Base-by-base conservation (phyloP, 2,113 vertebrate species). In the Muscicapa adusta region DNA sequence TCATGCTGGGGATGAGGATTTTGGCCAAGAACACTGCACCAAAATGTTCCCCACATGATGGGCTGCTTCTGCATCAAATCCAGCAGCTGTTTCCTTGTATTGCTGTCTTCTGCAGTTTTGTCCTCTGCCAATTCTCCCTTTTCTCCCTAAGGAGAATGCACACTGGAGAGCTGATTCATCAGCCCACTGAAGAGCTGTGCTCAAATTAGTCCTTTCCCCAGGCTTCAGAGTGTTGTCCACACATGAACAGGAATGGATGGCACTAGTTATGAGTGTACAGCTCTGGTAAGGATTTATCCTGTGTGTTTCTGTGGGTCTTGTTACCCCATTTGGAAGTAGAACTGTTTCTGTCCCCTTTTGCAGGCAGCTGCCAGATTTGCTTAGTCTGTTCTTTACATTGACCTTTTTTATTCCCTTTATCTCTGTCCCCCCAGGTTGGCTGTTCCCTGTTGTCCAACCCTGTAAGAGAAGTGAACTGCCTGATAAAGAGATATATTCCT, bases 101-200 rank as follows among this genome's bases (percentile, higher is more conserved):
- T 83, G 78, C 92, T 83, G 4, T 90, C 72, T 94, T 83, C 85
- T 96, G 92, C 88, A 93, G 72, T 1, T 0, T 75, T 84, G 85
- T 92, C 75, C 82, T 92, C 88, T 96, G 96, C 92, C 95, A 93
- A 5, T 88, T 94, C 63, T 90, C 34, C 81, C 40, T 84, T 70
- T 36, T 87, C 26, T 93, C 94, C 85, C 72, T 48, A 29, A 86
- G 91, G 96, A 91, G 65, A 81, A 53, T 33, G 48, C 81, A 81
- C 68, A 45, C 48, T 89, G 75, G 92, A 43, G 86, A 89, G 92
- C 92, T 95, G 92, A 96, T 92, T 97, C 95, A 89, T 94, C 94
- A 87, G 53, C 53, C 40, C 48, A 72, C 56, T 71, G 72, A 92
- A 77, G 54, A 91, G 88, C 68, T 89, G 22, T 84, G 83, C 79